Base-by-base conservation (phyloP, 2,888 invertebrate species). In the Ectobius pallidus region DNA sequence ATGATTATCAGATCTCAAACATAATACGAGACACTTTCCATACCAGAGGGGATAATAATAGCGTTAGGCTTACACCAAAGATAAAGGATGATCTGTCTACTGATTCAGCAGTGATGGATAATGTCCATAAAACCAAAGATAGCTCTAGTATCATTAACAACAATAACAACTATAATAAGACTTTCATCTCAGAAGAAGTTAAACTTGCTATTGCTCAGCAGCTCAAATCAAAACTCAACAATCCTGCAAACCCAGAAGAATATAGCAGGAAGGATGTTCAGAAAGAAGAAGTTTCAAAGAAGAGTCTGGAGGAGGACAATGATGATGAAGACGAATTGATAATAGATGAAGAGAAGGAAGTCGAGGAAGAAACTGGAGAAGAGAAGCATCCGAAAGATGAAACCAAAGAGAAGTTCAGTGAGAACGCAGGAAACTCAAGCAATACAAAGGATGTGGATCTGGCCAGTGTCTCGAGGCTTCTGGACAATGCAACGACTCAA, bases 171-270 rank as follows among this genome's bases (percentile, higher is more conserved):
- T 73, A 75, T 72, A 72, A 65, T 52, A 75, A 73, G 11, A 30
- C 70, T n/a, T 75, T 65, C 61, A 88, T 90, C 25, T 89, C 88
- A 0, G 89, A 90, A 76, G 89, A 90, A 78, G 87, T 93, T 0
- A 93, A 92, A 78, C 91, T 89, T 77, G 93, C 94, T 0, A 89
- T 94, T 62, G 91, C 93, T 18, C 92, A 93, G 77, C 93, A 94
- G 78, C 84, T 94, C 2, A 92, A 92, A 73, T 72, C 78, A 75
- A 76, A 80, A 76, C 71, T 80, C 73, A 74, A 79, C 76, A 70
- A 78, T 55, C 67, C 76, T 30, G n/a, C 55, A 9, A 69, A 49
- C 67, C 89, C 89, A 71, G 88, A 89, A 55, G 88, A 90, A 78
- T 89, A 90, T 75, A 90, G 90, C 2, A 90, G 90, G 74, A 87